Evolutionary conservation across 1,140 invertebrate species (phyloP), one percentile per base, ranked within the genome.

Genomic region (Dufourea novaeangliae): DNA sequence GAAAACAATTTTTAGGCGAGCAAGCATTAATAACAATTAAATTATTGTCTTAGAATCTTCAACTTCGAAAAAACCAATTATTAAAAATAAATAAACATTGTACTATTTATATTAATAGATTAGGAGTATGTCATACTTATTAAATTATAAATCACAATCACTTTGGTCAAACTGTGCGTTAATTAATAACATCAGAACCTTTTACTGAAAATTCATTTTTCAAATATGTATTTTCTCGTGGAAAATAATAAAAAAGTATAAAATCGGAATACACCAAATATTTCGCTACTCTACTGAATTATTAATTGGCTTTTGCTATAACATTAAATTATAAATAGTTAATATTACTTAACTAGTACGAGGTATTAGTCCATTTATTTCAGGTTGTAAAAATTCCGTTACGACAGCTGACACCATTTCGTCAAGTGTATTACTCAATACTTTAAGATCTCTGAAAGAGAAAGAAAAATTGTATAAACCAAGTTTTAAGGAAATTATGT

Each of bases 361-460:
- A 57, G 94, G 82, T 74, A 95, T 93, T 3, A 98, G 92, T n/a
- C 94, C 93, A 91, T 97, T 96, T 79, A 94, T 90, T 78, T 95
- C 92, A 0, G 97, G 97, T 89, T 98, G 94, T 64, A 98, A 93
- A 82, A 98, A 96, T 88, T 98, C 96, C 50, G 95, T 91, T 17
- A 97, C 94, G 69, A 98, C 95, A 54, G 94, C 95, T 29, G 95
- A 90, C 10, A 98, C 95, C 94, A 98, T 97, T 80, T 95, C 94
- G n/a, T 94, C 91, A 5, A 98, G 90, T 39, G 94, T 94, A 12
- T 82, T 74, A 80, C 95, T 93, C 44, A 97, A 92, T 79, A 93
- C 92, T 41, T 93, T 92, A 89, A 95, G 94, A 90, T 97, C 94
- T 62, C 97, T 98, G 92, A 94, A 88, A 41, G 25, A 78, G 70